Conservation (phyloP, 1,140 invertebrate species). For the Campoletis sonorensis region DNA sequence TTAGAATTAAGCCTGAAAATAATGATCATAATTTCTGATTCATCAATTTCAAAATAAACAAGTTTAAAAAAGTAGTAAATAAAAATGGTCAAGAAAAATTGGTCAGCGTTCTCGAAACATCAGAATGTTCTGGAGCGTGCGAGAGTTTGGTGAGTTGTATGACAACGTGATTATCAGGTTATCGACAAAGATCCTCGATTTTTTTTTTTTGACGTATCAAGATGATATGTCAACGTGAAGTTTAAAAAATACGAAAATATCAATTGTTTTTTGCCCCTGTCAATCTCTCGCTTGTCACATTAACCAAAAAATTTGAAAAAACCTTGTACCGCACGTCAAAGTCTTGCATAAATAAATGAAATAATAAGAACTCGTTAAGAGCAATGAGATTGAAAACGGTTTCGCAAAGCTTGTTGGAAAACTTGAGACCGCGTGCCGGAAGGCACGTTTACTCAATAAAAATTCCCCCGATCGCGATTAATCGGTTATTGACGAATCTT, state of each 20-base stretch:
- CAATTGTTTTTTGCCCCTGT: neutral
- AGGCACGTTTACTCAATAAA: conserved; percentile 26
- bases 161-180: neutral
- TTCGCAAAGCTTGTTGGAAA: neutral
- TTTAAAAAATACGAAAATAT: neutral
- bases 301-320: neutral
- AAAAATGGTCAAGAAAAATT: neutral
- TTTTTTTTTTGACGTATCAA: neutral
- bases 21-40: neutral
- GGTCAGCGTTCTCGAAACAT: neutral
- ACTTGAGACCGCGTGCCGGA: neutral
- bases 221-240: neutral
- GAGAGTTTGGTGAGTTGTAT: conserved; percentile 5
- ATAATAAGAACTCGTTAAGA: too few relatives aligned
- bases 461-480: neutral
- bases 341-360: too few relatives aligned
- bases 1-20: neutral
- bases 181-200: neutral
- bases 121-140: conserved; percentile 3
- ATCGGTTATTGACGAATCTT: conserved; percentile 25
- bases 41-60: neutral
- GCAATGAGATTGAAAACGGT: conserved; percentile 9
- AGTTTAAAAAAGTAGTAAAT: neutral
- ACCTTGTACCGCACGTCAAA: neutral
- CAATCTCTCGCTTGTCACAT: neutral